Percentiles rank a stretch among this genome's conserved stretches.
Conservation (phyloP, 2,888 invertebrate species). For the Lasioglossum pauxillum region DNA sequence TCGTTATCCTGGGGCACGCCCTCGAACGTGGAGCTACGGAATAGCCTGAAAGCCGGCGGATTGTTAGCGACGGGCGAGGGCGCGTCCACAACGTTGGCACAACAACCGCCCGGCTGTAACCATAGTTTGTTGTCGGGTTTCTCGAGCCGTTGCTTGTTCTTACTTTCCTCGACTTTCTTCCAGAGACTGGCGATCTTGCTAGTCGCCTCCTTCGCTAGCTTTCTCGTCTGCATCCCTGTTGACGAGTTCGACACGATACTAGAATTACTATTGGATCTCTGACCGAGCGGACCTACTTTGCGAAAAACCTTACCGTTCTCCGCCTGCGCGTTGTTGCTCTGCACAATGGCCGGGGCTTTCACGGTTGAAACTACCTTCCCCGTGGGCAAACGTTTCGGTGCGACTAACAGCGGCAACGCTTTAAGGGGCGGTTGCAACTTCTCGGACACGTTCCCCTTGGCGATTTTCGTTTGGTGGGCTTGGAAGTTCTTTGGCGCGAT, state of each 20-base stretch:
- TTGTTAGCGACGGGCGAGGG: slow-evolving; percentile 50
- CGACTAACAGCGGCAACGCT: slow-evolving; percentile 56
- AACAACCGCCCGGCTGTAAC: slow-evolving; percentile 83
- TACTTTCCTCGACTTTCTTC: slow-evolving; percentile 91
- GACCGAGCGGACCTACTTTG: slow-evolving; percentile 71
- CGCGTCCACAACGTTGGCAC: slow-evolving; percentile 53
- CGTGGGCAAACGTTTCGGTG: slow-evolving; percentile 60
- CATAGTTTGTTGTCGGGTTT: slow-evolving; percentile 88
- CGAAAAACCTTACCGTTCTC: slow-evolving; percentile 63
- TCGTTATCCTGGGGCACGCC: slow-evolving; percentile 81
- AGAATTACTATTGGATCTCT: slow-evolving; percentile 87
- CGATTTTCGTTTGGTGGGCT: slow-evolving; percentile 68
- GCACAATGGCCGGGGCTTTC: slow-evolving; percentile 54
- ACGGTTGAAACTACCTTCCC: slow-evolving; percentile 30
- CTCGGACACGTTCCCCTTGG: slow-evolving; percentile 72
- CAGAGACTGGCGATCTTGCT: slow-evolving; percentile 93
- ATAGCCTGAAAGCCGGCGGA: slow-evolving; percentile 80
- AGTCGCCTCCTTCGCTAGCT: slow-evolving; percentile 87
- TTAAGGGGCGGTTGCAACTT: slow-evolving; percentile 70
- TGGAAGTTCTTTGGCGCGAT: slow-evolving; percentile 69
- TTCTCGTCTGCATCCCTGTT: slow-evolving; percentile 75
- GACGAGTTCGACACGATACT: slow-evolving; percentile 83
- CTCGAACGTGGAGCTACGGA: slow-evolving; percentile 89
- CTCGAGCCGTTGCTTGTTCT: slow-evolving; percentile 85
- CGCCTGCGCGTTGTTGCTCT: slow-evolving; percentile 64